Evolutionary conservation across 2,888 invertebrate genomes (phyloP).

Genomic region (Apocheima hispidaria): DNA sequence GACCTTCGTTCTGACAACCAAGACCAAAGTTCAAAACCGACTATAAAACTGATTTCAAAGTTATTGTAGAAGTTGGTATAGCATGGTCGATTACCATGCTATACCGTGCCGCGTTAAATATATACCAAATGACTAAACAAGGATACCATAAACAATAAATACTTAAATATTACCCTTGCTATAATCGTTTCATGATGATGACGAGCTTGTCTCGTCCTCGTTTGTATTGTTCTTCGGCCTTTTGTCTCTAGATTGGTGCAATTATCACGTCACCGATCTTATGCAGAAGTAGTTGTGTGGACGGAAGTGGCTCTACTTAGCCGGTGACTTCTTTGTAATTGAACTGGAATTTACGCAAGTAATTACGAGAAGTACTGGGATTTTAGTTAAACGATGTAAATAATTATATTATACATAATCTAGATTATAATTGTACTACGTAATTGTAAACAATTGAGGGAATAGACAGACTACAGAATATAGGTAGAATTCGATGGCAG

Average conservation of each 20-base stretch:
- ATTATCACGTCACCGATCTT: constrained; percentile 27
- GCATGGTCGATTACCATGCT: constrained; percentile 12
- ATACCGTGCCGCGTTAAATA: neutral
- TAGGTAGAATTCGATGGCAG: too few species aligned
- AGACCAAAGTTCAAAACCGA: constrained; percentile 6
- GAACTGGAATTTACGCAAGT: constrained; percentile 21
- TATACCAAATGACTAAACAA: constrained; percentile 34
- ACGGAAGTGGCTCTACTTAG: constrained; percentile 9
- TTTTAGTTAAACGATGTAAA: neutral
- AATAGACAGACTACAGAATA: too few species aligned
- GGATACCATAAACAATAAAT: constrained; percentile 34
- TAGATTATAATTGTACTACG: too few species aligned
- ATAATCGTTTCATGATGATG: constrained; percentile 31
- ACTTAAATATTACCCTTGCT: constrained; percentile 18
- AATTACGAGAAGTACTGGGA: neutral
- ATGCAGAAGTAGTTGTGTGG: constrained; percentile 2
- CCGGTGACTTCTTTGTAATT: constrained; percentile 24
- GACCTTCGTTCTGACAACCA: too few species aligned
- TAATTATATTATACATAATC: too few species aligned
- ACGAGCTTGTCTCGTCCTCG: constrained; percentile 18
- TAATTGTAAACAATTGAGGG: too few species aligned
- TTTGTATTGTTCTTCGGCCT: constrained; percentile 27
- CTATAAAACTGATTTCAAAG: constrained; percentile 7
- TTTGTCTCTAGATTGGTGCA: constrained; percentile 36
- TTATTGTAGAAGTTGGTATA: constrained; percentile 10